Evolutionary conservation across 2,888 invertebrate species (phyloP).

Genomic region (Diaperis boleti): DNA sequence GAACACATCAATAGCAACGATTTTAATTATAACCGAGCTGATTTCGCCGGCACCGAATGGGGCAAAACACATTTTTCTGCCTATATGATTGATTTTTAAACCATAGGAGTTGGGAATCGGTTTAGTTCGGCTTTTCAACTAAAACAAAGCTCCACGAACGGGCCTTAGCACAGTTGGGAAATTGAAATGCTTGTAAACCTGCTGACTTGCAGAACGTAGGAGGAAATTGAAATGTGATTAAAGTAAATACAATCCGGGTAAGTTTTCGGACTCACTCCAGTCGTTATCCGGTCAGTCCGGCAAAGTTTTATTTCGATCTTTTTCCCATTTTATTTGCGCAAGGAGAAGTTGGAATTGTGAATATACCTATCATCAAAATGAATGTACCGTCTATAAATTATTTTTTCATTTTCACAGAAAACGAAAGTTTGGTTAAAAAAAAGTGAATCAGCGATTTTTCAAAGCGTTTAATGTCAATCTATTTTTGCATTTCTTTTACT

Average conservation of each 20-base stretch:
- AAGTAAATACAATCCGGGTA: constrained; percentile 55
- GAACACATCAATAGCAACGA: neutral
- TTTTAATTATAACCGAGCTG: neutral
- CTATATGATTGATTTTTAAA: constrained; percentile 1
- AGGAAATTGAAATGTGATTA: constrained; percentile 59
- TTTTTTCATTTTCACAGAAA: too few species aligned
- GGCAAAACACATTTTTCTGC: neutral
- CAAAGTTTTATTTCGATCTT: constrained; percentile 26
- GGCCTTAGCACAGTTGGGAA: constrained; percentile 31
- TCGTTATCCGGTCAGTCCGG: constrained; percentile 28
- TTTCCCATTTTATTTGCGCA: constrained; percentile 31
- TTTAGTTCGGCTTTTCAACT: constrained; percentile 18
- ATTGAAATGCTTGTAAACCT: constrained; percentile 40
- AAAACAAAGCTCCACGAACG: constrained; percentile 32
- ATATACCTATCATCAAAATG: too few species aligned
- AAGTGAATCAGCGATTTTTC: too few species aligned
- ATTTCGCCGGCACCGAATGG: neutral
- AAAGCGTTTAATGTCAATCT: too few species aligned
- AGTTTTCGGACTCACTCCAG: constrained; percentile 40
- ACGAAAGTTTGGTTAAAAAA: too few species aligned
- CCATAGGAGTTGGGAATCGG: neutral
- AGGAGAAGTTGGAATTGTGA: too few species aligned
- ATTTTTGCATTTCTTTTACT: too few species aligned
- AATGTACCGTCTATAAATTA: too few species aligned
- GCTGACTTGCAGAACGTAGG: constrained; percentile 51